Evolutionary conservation across 2,113 vertebrate genomes (phyloP).

Genomic region (Ellobius talpinus): DNA sequence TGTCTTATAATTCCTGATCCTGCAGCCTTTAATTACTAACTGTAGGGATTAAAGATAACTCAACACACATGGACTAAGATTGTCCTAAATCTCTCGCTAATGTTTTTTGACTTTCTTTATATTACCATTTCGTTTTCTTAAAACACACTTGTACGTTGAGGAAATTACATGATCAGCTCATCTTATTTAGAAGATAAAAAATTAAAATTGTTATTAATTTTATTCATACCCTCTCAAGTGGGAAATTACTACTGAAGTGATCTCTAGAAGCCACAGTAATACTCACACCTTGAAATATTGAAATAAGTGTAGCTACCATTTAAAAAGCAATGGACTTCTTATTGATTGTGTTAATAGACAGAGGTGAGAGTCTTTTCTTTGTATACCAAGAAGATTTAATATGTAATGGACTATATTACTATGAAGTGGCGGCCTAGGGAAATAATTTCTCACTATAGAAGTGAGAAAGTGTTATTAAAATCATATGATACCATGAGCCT

Average conservation of each 20-base stretch:
- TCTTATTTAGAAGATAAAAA: background rate
- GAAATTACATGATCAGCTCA: background rate
- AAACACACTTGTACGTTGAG: background rate
- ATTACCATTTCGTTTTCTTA: background rate
- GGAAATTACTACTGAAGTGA: slow-evolving; percentile 39
- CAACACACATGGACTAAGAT: background rate
- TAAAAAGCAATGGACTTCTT: slow-evolving; percentile 47
- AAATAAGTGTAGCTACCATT: slow-evolving; percentile 56
- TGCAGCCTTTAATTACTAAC: background rate
- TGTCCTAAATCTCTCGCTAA: background rate
- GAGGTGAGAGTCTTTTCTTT: slow-evolving; percentile 58
- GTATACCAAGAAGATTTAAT: slow-evolving; percentile 41
- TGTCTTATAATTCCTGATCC: background rate
- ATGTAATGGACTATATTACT: slow-evolving; percentile 52
- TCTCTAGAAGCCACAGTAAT: slow-evolving; percentile 42
- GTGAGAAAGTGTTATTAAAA: slow-evolving; percentile 60
- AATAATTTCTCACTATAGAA: slow-evolving; percentile 63
- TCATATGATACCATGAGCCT: slow-evolving; percentile 36
- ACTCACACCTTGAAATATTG: background rate
- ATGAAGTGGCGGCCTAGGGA: slow-evolving; percentile 33
- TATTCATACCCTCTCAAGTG: background rate
- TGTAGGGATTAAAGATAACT: background rate
- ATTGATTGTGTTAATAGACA: slow-evolving; percentile 67
- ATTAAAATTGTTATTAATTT: slow-evolving; percentile 9
- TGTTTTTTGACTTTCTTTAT: background rate